Evolutionary conservation across 2,797 vertebrate species (phyloP).

Genomic region (Denticeps clupeoides): DNA sequence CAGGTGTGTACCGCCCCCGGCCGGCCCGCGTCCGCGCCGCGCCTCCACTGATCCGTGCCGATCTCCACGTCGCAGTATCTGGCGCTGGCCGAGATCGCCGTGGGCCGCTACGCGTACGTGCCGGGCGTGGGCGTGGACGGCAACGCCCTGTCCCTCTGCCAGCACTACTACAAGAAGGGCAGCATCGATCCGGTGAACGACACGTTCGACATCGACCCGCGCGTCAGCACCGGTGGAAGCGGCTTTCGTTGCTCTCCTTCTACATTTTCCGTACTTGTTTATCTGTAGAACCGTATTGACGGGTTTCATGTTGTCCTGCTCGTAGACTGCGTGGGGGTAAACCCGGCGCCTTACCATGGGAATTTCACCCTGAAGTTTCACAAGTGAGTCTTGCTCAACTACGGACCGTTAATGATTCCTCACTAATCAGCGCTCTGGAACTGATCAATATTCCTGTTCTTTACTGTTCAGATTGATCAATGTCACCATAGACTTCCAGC

Average conservation of each 20-base stretch:
- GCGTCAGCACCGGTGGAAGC: conserved; percentile 61
- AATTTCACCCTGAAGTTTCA: conserved; percentile 83
- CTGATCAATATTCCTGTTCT: background rate
- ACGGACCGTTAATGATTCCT: too few species aligned
- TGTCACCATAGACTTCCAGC: conserved; percentile 78
- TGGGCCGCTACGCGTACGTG: conserved; percentile 77
- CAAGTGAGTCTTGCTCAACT: conserved; percentile 63
- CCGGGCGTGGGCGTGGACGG: conserved; percentile 41
- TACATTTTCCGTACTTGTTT: too few species aligned
- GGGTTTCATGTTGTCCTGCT: conserved; percentile 15
- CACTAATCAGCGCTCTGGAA: background rate
- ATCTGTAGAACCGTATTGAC: too few species aligned
- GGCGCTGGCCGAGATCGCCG: conserved; percentile 58
- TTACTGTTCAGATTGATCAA: conserved; percentile 83
- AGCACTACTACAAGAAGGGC: conserved; percentile 68
- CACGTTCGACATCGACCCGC: conserved; percentile 84
- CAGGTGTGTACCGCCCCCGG: conserved; percentile 54
- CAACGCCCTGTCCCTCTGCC: conserved; percentile 73
- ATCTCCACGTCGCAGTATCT: conserved; percentile 58
- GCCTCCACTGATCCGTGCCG: background rate
- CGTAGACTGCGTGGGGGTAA: conserved; percentile 69
- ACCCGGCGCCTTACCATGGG: conserved; percentile 60
- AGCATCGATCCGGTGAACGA: conserved; percentile 81
- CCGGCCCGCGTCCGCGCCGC: too few species aligned
- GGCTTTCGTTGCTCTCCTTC: background rate